Base-by-base conservation (phyloP, 2,888 invertebrate genomes). In the Doris montereyensis region DNA sequence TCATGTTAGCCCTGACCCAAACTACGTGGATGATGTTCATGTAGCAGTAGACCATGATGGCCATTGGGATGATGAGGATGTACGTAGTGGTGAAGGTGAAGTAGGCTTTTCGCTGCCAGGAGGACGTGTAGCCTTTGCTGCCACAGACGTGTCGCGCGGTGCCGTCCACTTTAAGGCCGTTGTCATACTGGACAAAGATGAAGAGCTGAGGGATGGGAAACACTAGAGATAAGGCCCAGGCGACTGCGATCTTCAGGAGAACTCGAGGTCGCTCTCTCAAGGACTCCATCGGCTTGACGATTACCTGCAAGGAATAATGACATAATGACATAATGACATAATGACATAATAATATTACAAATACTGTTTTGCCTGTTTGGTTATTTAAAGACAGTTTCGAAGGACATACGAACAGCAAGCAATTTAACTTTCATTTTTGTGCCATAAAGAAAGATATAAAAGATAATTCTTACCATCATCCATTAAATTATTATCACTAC, bases 81-180 rank as follows among this genome's bases (percentile, higher is more conserved):
- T 91, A 92, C 72, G 86, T 83, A 8, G 92, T 91, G 35, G 91
- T 87, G 86, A 90, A 92, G 24, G 90, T 88, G 77, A 92, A 91
- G 84, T 92, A 92, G 4, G 91, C 83, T 82, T 92, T 92, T 2
- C 92, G 85, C 82, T 92, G 92, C 92, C 92, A 92, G 62, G 86
- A 84, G 0, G 88, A 89, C 24, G 91, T 91, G 85, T 92, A 92
- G 13, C 92, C 92, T 1, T 84, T 84, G 82, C 92, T 92, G 70
- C 85, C 83, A 82, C 92, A 92, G 74, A 86, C 83, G 78, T 88
- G 88, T n/a, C 88, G 84, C 0, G 86, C 82, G 4, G 84, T 83
- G 0, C 90, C 90, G 67, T 90, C 89, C 2, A 84, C 83, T 62
- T 87, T 78, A n/a, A 58, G 32, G 4, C 78, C 78, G 26, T 41